Base-by-base conservation (phyloP, 2,888 invertebrate species). In the Cerastis rubricosa region DNA sequence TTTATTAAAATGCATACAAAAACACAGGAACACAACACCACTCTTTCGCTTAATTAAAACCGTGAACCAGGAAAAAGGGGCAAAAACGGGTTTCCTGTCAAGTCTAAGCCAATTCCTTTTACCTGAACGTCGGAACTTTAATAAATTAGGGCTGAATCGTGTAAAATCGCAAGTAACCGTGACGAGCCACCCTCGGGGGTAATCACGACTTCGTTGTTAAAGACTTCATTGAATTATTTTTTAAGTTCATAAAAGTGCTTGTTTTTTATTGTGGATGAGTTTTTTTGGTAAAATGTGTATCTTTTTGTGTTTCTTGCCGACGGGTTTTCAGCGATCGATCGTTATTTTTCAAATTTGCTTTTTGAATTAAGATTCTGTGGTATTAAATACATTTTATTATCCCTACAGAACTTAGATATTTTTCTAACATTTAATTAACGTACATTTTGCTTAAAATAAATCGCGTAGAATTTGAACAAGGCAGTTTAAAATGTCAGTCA, bases 91-190 rank as follows among this genome's bases (percentile, higher is more conserved):
- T 84, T 86, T 81, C 79, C 84, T 87, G 88, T 86, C 87, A 89
- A 80, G 87, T 81, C 76, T 83, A 80, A 83, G 86, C 80, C 70
- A 80, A 59, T 76, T 79, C 69, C 75, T 76, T 83, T 84, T 73
- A 80, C 85, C 78, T 85, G 81, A 22, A 59, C 67, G 68, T 68
- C 74, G 82, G 76, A 76, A 80, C 78, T 86, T 80, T 84, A 81
- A 86, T 84, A 88, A 91, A 90, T 91, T 90, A 88, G 87, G 82
- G 71, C 86, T 84, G 71, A 88, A 82, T 82, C 80, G 87, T 83
- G 85, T 76, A 86, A 82, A 87, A 85, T 87, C 86, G 88, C 91
- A 88, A 90, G 91, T 90, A 88, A 89, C 78, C 84, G 79, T 91
- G 90, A 90, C 88, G 61, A 25, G 72, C 29, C 47, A 59, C 80